phyloP scores from a whole-genome alignment of 2,888 invertebrate genomes.

The Liopterus haemorrhoidalis region DNA sequence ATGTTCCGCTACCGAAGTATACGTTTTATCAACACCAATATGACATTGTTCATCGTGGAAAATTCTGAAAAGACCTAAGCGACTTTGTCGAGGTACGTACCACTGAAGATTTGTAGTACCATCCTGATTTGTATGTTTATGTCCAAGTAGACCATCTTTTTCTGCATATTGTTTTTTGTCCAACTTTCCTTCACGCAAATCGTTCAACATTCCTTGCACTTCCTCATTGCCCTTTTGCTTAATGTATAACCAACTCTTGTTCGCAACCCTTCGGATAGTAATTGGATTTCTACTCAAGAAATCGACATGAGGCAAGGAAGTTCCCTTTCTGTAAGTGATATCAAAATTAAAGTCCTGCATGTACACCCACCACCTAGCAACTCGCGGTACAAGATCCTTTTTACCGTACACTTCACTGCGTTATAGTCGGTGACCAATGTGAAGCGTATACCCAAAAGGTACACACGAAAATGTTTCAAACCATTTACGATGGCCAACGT shows the following conservation, averaged over 20 bases:
- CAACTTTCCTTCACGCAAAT: constrained; percentile 15
- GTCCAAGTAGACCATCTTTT: constrained; percentile 22
- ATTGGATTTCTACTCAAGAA: constrained; percentile 30
- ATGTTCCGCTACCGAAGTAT: constrained; percentile 23
- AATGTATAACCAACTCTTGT: constrained; percentile 24
- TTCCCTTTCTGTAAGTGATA: constrained; percentile 28
- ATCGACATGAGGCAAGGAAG: constrained; percentile 30
- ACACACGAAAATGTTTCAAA: constrained; percentile 33
- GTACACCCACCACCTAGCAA: constrained; percentile 37
- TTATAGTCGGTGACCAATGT: constrained; percentile 38
- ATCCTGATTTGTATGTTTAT: constrained; percentile 11
- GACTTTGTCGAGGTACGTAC: constrained; percentile 26
- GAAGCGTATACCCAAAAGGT: constrained; percentile 32
- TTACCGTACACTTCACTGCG: constrained; percentile 33
- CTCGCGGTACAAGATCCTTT: constrained; percentile 34
- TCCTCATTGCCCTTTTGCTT: constrained; percentile 22
- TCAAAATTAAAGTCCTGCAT: constrained; percentile 33
- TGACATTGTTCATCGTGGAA: constrained; percentile 33
- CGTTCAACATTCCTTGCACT: constrained; percentile 18
- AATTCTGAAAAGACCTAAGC: constrained; percentile 29
- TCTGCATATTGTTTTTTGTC: constrained; percentile 22
- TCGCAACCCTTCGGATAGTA: constrained; percentile 9
- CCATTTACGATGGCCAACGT: constrained; percentile 37
- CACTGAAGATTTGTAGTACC: constrained; percentile 13
- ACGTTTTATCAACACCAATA: constrained; percentile 27